Conservation (phyloP, 2,888 invertebrate species). For the Epirrita christyi region DNA sequence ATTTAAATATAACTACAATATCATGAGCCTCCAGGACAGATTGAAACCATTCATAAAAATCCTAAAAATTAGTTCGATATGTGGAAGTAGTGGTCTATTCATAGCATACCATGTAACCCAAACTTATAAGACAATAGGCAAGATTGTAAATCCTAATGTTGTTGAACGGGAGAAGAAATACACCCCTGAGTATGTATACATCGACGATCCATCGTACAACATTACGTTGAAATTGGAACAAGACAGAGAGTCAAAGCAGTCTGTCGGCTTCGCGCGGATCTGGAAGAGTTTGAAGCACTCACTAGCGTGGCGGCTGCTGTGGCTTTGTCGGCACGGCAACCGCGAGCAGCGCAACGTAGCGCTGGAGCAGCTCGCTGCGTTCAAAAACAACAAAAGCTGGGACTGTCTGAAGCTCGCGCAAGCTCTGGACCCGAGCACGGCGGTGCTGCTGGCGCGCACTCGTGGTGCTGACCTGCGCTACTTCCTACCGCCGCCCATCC, state of each 20-base stretch:
- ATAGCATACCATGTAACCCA: constrained; percentile 62
- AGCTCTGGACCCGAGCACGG: constrained; percentile 90
- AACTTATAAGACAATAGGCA: constrained; percentile 56
- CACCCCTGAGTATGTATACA: constrained; percentile 74
- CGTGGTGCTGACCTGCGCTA: constrained; percentile 88
- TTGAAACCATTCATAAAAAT: constrained; percentile 56
- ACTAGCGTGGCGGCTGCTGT: constrained; percentile 87
- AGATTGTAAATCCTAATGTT: constrained; percentile 68
- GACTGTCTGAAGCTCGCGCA: constrained; percentile 91
- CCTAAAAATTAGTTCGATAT: constrained; percentile 56
- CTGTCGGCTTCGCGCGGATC: constrained; percentile 65
- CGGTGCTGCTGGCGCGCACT: constrained; percentile 91
- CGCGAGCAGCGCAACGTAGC: constrained; percentile 86
- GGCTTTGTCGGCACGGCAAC: constrained; percentile 87
- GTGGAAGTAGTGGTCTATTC: constrained; percentile 56
- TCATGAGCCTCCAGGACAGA: constrained; percentile 65
- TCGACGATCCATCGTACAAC: constrained; percentile 72
- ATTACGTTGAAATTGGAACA: constrained; percentile 58
- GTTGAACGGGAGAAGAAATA: constrained; percentile 72
- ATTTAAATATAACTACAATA: not conserved
- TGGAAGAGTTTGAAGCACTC: constrained; percentile 87
- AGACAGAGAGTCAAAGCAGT: constrained; percentile 54
- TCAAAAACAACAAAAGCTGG: constrained; percentile 88
- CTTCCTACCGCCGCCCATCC: constrained; percentile 89
- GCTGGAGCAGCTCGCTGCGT: constrained; percentile 86